Evolutionary conservation across 2,888 invertebrate species (phyloP).

Genomic region (Megamerina dolium): DNA sequence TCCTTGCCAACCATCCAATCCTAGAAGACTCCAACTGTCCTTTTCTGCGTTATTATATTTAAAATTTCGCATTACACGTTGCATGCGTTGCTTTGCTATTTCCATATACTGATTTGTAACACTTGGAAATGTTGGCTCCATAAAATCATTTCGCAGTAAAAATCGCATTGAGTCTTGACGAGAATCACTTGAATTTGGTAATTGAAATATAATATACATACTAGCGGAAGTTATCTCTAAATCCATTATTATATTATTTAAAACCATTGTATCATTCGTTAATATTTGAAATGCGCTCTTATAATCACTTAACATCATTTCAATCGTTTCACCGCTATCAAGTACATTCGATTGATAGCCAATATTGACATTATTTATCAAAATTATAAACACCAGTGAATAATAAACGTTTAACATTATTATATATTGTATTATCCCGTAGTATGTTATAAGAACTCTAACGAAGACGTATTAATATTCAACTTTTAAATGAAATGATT

Average conservation of each 20-base stretch:
- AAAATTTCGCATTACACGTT: background rate
- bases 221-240: slow-evolving; percentile 23
- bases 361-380: too few species aligned
- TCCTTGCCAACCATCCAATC: slow-evolving; percentile 44
- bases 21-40: slow-evolving; percentile 36
- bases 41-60: background rate
- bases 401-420: too few species aligned
- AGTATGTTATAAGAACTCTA: too few species aligned
- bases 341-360: too few species aligned
- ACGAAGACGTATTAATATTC: too few species aligned
- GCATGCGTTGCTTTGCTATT: slow-evolving; percentile 9
- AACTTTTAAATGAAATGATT: too few species aligned
- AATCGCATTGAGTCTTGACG: slow-evolving; percentile 22
- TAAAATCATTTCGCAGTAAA: slow-evolving; percentile 39
- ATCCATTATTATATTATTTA: slow-evolving; percentile 33
- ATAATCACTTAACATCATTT: slow-evolving; percentile 30
- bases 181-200: slow-evolving; percentile 11
- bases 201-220: slow-evolving; percentile 18
- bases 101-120: slow-evolving; percentile 27
- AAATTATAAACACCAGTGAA: too few species aligned
- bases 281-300: slow-evolving; percentile 36
- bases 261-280: slow-evolving; percentile 30
- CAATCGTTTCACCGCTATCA: too few species aligned
- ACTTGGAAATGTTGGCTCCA: slow-evolving; percentile 42
- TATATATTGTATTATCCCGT: too few species aligned